Evolutionary conservation across 2,888 invertebrate species (phyloP), one percentile per base, ranked within the genome.

Genomic region (Stegophylla sp.): DNA sequence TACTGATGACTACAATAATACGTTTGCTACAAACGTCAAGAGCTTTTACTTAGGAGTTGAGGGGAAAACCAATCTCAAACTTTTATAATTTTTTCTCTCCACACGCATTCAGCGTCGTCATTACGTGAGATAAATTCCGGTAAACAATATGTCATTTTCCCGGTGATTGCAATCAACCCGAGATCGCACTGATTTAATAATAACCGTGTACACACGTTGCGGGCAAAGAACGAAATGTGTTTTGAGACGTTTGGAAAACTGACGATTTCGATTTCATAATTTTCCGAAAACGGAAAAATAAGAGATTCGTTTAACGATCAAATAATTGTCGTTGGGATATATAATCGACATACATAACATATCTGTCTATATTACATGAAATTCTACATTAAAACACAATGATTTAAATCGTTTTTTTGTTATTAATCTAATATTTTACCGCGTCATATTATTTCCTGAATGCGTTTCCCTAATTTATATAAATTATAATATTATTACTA

Each of bases 1-100:
- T 63, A 74, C 61, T 41, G 74, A 64, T 75, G 34, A 51, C 63
- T 41, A 26, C 26, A 75, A 63, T 75, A 63, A 75, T 63, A 75
- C 23, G 48, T 75, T 63, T 48, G 34, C 10, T 34, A 34, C 28
- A 41, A 75, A 75, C 15, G 34, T 75, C 74, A 64, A 63, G 51
- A 75, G 61, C 61, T 74, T 41, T 75, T 75, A 75, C 48, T 51
- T 34, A 51, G 17, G 34, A 75, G 74, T 75, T 75, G 34, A 75
- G 63, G 63, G 48, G 28, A 63, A 63, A 75, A 75, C 63, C 48
- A 63, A 75, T 64, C 48, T 64, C 5, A 17, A 75, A 75, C 74
- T 75, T 75, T 74, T 63, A 63, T 48, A 53, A 61, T 48, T 63
- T 74, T 45, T 63, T 63, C 20, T 12, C 15, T 63, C 48, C 12